Evolutionary conservation across 1,140 invertebrate genomes (phyloP).

Genomic region (Calycopis cecrops): DNA sequence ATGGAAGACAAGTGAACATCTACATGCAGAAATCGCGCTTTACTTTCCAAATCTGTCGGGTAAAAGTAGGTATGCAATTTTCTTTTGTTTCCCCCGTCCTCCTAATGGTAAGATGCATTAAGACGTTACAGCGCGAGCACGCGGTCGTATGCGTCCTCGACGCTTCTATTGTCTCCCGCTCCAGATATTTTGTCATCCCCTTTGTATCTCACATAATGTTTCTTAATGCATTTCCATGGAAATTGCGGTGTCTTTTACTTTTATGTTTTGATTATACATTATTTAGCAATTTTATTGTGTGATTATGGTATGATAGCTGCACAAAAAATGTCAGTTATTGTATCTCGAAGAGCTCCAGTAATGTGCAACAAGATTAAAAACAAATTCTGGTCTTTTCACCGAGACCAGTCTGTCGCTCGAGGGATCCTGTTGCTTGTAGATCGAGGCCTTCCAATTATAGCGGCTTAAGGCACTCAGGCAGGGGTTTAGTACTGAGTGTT

Average conservation of each 20-base stretch:
- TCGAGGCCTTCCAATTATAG: too few species aligned
- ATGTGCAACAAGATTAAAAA: too few species aligned
- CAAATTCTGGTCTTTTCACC: too few species aligned
- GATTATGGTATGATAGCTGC: too few species aligned
- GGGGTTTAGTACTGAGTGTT: too few species aligned
- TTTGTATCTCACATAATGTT: conserved; percentile 44
- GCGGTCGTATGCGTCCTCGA: conserved; percentile 7
- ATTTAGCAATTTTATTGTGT: too few species aligned
- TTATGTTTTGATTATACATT: too few species aligned
- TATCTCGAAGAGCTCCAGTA: too few species aligned
- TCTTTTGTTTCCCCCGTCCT: conserved; percentile 6
- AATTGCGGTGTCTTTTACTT: conserved; percentile 11
- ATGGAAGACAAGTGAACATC: neutral
- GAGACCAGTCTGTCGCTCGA: too few species aligned
- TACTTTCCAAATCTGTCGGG: neutral
- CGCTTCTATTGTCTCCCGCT: conserved; percentile 13
- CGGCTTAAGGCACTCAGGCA: too few species aligned
- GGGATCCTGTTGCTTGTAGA: too few species aligned
- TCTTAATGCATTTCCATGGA: conserved; percentile 36
- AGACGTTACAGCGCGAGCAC: conserved; percentile 5
- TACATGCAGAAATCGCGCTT: neutral
- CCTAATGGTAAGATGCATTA: conserved; percentile 19
- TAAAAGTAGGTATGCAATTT: conserved; percentile 7
- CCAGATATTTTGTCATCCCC: conserved; percentile 37
- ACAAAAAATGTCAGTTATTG: too few species aligned